Evolutionary conservation across 2,888 invertebrate genomes (phyloP).

Genomic region (Apodemia mormo): DNA sequence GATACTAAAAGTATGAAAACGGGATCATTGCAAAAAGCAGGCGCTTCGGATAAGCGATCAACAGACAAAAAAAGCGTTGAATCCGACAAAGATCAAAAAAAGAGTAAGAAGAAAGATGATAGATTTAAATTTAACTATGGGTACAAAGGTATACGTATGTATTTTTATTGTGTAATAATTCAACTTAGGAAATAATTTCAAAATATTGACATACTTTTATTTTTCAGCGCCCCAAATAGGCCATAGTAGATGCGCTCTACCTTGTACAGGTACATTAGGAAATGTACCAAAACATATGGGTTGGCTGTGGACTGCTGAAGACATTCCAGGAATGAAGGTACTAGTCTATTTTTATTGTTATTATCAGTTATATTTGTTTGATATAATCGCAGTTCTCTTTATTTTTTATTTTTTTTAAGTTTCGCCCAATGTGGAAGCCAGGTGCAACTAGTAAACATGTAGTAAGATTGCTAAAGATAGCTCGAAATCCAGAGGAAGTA

Average conservation of each 20-base stretch:
- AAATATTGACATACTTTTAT: slow-evolving; percentile 1
- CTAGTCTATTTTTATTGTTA: slow-evolving; percentile 1
- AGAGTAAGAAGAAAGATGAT: slow-evolving; percentile 56
- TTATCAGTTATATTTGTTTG: slow-evolving; percentile 28
- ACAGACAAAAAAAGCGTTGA: slow-evolving; percentile 50
- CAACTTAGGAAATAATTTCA: neutral
- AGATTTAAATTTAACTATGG: slow-evolving; percentile 74
- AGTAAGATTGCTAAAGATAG: slow-evolving; percentile 60
- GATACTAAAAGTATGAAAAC: slow-evolving; percentile 42
- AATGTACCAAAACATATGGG: slow-evolving; percentile 72
- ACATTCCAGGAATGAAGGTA: slow-evolving; percentile 70
- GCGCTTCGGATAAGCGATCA: slow-evolving; percentile 38
- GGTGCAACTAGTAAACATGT: slow-evolving; percentile 71
- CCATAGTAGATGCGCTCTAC: slow-evolving; percentile 61
- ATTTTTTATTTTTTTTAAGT: slow-evolving; percentile 58
- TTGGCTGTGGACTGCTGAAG: slow-evolving; percentile 74
- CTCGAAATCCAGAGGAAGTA: slow-evolving; percentile 59
- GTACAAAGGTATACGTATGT: slow-evolving; percentile 77
- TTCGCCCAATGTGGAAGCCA: slow-evolving; percentile 69
- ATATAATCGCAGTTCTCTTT: slow-evolving; percentile 7
- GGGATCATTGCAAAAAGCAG: slow-evolving; percentile 42
- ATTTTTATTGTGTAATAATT: slow-evolving; percentile 39
- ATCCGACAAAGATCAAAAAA: slow-evolving; percentile 59
- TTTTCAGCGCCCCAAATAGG: slow-evolving; percentile 71
- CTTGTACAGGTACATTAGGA: slow-evolving; percentile 57